phyloP scores from a whole-genome alignment of 2,113 vertebrate genomes.

The Piliocolobus tephrosceles region DNA sequence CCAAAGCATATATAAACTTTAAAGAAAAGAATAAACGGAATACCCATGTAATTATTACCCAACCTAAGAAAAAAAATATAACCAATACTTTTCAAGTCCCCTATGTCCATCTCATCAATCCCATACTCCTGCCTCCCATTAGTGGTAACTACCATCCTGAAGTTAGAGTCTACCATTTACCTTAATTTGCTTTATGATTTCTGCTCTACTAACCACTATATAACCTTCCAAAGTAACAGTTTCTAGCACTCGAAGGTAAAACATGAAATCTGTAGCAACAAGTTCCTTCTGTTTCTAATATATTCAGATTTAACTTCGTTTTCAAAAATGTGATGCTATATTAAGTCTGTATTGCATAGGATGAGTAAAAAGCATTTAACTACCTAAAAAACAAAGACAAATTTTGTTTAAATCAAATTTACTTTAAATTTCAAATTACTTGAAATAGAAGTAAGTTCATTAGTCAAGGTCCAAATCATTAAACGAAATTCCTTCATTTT shows the following conservation, averaged over 20 bases:
- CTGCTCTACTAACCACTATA: neutral
- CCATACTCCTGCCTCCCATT: neutral
- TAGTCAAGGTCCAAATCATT: constrained; percentile 24
- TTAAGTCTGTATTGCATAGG: neutral
- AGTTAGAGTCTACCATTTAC: neutral
- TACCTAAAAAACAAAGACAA: neutral
- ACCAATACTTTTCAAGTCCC: neutral
- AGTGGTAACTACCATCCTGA: neutral
- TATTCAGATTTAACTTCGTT: neutral
- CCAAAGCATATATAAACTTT: neutral
- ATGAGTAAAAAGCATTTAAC: neutral
- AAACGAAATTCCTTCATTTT: constrained; percentile 20
- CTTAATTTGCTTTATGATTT: neutral
- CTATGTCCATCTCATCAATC: neutral
- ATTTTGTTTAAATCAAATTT: constrained; percentile 17
- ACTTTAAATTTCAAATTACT: constrained; percentile 19
- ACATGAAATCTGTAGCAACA: neutral
- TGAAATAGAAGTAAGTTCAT: constrained; percentile 1
- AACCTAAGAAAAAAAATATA: neutral
- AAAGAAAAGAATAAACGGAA: constrained; percentile 9
- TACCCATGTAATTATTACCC: neutral
- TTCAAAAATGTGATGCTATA: neutral
- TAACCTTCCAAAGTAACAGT: neutral
- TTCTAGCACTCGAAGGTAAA: neutral
- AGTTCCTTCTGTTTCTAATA: neutral